Evolutionary conservation across 2,797 vertebrate genomes (phyloP), one percentile per base, ranked within the genome.

Genomic region (Cirrhinus molitorella): DNA sequence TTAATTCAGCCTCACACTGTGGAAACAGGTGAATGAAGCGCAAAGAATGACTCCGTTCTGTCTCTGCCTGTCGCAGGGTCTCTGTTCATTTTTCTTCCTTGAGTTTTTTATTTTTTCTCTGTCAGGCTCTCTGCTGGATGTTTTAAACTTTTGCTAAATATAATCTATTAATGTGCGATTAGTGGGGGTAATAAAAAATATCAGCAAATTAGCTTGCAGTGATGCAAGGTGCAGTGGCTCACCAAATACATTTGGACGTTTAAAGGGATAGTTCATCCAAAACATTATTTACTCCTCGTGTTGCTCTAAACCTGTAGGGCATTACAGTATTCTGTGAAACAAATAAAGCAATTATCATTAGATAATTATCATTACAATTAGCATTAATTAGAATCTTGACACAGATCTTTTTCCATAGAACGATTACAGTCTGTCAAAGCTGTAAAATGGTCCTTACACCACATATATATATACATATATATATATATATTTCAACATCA

Each of bases 1-100:
- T 87, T 86, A 84, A 86, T 83, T 83, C 79, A 78, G 76, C 61
- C 83, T 81, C 76, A 80, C 67, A 55, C 72, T 43, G 49, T 40
- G 78, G 80, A 17, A 85, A 80, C 76, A 78, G 85, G 68, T 61
- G 85, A 84, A 79, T 77, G 53, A 77, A 75, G 61, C 71, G 37
- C 40, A 76, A 49, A 66, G 25, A 74, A 74, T 34, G 53, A 67
- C 51, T 59, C 23, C 61, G 51, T 53, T 63, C 47, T 23, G 40
- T 55, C 21, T 72, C 14, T 72, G 23, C 8, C 55, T 78, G 70
- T 86, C 76, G 23, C 40, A 66, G 21, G 49, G 57, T 78, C n/a
- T 53, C 83, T 1, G 11, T 67, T 53, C 40, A 45, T 23, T 57
- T 31, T 13, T 79, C 23, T 47, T 51, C 47, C 53, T 51, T 13